phyloP scores from a whole-genome alignment of 1,140 invertebrate genomes.

The Diploscapter pachys region DNA sequence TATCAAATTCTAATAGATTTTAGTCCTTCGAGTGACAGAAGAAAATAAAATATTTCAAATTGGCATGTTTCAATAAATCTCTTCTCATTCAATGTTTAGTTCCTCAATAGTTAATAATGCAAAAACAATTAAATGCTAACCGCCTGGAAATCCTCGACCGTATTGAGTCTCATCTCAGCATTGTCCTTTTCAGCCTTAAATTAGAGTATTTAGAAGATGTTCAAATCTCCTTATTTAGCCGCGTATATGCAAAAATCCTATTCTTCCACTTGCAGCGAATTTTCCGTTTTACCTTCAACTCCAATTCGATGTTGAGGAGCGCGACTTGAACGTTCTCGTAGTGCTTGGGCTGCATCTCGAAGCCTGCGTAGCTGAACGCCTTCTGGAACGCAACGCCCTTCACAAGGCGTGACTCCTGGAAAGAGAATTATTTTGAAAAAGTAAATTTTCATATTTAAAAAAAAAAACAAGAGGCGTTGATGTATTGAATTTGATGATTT shows the following conservation, averaged over 20 bases:
- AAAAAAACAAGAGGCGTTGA: too few species aligned
- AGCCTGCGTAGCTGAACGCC: conserved; percentile 98
- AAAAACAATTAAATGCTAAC: not conserved
- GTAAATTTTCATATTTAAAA: not conserved
- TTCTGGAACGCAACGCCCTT: conserved; percentile 98
- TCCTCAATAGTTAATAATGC: too few species aligned
- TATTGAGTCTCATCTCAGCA: conserved; percentile 90
- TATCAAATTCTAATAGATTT: too few species aligned
- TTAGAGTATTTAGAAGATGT: too few species aligned
- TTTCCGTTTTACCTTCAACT: conserved; percentile 64
- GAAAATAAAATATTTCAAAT: too few species aligned
- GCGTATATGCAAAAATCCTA: too few species aligned
- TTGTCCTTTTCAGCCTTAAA: conserved; percentile 92
- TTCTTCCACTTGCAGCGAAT: too few species aligned
- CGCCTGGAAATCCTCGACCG: conserved; percentile 69
- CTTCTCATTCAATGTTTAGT: too few species aligned
- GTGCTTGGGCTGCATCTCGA: conserved; percentile 95
- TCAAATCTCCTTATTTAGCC: too few species aligned
- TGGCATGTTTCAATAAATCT: too few species aligned
- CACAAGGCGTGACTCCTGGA: conserved; percentile 80
- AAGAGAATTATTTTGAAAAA: conserved; percentile 33
- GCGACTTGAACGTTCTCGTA: conserved; percentile 84
- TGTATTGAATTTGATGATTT: too few species aligned
- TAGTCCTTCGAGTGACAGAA: too few species aligned
- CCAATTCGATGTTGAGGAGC: conserved; percentile 92